A percentile compares a stretch with the other conserved stretches of the same genome.
phyloP scores from a whole-genome alignment of 2,888 invertebrate species.

The Tetranychus piercei region DNA sequence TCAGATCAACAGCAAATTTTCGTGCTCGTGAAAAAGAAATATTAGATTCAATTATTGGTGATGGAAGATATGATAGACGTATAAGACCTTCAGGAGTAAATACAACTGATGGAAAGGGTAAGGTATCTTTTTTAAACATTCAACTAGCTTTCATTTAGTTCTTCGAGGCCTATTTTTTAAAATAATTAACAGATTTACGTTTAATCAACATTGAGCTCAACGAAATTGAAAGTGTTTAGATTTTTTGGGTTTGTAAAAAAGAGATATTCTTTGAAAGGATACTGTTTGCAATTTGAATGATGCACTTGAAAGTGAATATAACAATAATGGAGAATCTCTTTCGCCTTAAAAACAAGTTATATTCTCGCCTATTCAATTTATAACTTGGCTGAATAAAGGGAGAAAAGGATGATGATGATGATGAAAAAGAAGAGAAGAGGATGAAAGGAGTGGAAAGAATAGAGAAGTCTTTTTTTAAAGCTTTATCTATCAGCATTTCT shows the following conservation, averaged over 20 bases:
- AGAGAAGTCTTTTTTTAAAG: neutral
- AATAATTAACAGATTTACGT: neutral
- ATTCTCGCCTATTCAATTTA: neutral
- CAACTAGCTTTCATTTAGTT: no score
- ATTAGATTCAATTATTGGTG: slow-evolving; percentile 74
- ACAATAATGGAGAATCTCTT: neutral
- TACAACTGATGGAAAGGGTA: slow-evolving; percentile 3
- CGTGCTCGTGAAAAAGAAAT: slow-evolving; percentile 85
- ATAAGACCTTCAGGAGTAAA: slow-evolving; percentile 61
- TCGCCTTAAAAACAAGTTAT: neutral
- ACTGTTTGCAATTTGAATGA: neutral
- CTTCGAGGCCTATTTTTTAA: no score
- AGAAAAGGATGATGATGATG: neutral
- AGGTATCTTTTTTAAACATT: neutral
- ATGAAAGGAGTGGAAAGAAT: neutral
- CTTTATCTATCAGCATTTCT: neutral
- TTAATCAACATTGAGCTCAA: neutral
- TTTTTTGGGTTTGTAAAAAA: neutral
- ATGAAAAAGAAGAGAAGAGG: neutral
- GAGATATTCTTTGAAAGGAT: neutral
- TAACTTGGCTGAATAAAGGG: neutral
- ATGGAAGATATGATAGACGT: slow-evolving; percentile 72
- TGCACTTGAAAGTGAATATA: neutral
- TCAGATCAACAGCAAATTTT: slow-evolving; percentile 46
- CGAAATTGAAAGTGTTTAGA: neutral